phyloP scores from a whole-genome alignment of 2,797 vertebrate species.

The Enteromius thamalakanensis region DNA sequence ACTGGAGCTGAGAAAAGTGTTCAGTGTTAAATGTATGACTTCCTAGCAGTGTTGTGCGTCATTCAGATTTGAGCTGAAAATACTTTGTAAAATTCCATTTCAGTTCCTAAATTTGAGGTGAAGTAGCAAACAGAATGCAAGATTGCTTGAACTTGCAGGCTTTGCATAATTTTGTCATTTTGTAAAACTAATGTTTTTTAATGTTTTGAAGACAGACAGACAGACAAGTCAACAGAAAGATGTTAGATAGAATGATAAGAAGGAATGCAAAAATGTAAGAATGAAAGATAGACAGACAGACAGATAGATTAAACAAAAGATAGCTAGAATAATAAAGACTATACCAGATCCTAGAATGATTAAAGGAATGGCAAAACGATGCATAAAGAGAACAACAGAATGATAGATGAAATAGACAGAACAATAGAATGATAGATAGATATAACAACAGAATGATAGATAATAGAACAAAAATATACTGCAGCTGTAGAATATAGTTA shows the following conservation, averaged over 20 bases:
- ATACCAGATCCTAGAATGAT: too few relatives aligned
- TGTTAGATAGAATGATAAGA: background rate
- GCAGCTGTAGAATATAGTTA: too few relatives aligned
- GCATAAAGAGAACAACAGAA: background rate
- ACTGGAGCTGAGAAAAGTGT: slow-evolving; percentile 5
- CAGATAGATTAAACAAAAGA: background rate
- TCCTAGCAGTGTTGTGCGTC: background rate
- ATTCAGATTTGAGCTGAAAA: background rate
- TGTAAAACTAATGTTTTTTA: background rate
- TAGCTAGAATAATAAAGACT: background rate
- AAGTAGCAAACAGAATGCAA: background rate
- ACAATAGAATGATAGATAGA: too few relatives aligned
- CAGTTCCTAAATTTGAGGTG: background rate
- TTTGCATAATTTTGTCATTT: background rate
- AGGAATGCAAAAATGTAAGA: background rate
- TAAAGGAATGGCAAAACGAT: too few relatives aligned
- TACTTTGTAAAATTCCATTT: background rate
- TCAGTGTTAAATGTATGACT: background rate
- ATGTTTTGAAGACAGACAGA: too few relatives aligned
- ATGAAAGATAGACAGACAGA: background rate
- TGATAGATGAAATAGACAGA: too few relatives aligned
- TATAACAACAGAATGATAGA: too few relatives aligned
- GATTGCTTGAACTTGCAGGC: background rate
- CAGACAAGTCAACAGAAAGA: background rate
- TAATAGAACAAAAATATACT: too few relatives aligned